Base-by-base conservation (phyloP, 2,888 invertebrate genomes). In the Eremobia ochroleuca region DNA sequence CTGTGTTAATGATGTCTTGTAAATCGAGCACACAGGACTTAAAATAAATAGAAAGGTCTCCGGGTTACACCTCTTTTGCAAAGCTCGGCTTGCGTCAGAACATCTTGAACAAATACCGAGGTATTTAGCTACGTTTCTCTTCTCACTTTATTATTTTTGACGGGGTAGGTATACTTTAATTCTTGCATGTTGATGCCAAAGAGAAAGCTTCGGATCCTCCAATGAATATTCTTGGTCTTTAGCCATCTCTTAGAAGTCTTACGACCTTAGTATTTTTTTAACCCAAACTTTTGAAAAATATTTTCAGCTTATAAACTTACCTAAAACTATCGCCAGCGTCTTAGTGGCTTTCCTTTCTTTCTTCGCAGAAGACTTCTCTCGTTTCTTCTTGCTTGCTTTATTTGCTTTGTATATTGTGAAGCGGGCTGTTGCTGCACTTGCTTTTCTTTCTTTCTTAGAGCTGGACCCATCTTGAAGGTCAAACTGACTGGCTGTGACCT, bases 271-370 rank as follows among this genome's bases (percentile, higher is more conserved):
- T 8, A 52, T 9, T 49, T 31, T 31, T 49, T 1, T 46, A 31
- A 25, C 8, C 25, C 4, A 46, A 31, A 34, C 34, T 61, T 34
- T 31, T 61, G 21, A 34, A 34, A 9, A 61, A 66, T 28, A 6
- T 66, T 46, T 31, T 31, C 8, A 46, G 31, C n/a, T 66, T 0
- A 0, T 31, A 18, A 46, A 31, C 98, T 98, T 97, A 99, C 99
- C 99, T 94, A 99, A 97, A 87, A 99, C 99, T 95, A 99, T 99
- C 77, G 99, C 99, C 87, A 99, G 96, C 15, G 99, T 99, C 97
- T 99, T 99, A 15, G 99, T 99, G 52, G 99, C 99, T 95, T 99
- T 99, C 81, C 99, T 97, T 93, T 99, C 99, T 91, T 98, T 99
- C 94, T 98, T 99, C 0, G 99, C 99, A 0, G 99, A 98, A 37